These are phyloP conservation scores for Gasterosteus nipponicus DNA, from an alignment of 2,113 vertebrate genomes.

Conservation along the genomic window DNA sequence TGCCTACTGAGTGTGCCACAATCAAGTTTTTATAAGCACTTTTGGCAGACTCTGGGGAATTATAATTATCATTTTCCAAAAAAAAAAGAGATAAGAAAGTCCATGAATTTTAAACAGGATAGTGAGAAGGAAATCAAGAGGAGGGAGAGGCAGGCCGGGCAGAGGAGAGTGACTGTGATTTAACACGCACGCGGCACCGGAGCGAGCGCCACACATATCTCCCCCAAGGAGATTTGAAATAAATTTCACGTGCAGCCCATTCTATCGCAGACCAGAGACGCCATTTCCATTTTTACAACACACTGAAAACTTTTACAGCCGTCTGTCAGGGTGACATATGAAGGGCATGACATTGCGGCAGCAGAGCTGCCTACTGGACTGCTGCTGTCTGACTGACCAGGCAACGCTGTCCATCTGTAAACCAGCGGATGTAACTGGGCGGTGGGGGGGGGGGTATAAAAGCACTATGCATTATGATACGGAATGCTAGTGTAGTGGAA, in stretches of 20 bases:
- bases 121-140: constrained; percentile 71
- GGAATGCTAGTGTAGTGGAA: background rate
- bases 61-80: constrained; percentile 76
- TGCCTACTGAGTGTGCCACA: constrained; percentile 82
- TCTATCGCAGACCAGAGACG: constrained; percentile 73
- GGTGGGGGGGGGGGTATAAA: background rate
- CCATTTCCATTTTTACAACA: constrained; percentile 83
- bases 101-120: constrained; percentile 92
- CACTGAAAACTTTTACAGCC: constrained; percentile 81
- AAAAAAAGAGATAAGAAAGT: constrained; percentile 90
- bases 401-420: constrained; percentile 6
- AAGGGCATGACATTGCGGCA: constrained; percentile 76
- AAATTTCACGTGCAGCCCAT: constrained; percentile 75
- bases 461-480: background rate
- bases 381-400: constrained; percentile 47
- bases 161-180: constrained; percentile 59
- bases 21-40: constrained; percentile 83
- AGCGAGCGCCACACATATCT: constrained; percentile 58
- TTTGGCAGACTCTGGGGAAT: constrained; percentile 78
- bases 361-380: constrained; percentile 30
- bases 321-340: constrained; percentile 73
- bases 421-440: constrained; percentile 16
- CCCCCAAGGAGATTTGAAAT: constrained; percentile 77
- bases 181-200: constrained; percentile 47
- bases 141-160: constrained; percentile 40